These are phyloP conservation scores for Heterohyrax brucei DNA, from an alignment of 2,797 vertebrate species.

Conservation along the genomic window DNA sequence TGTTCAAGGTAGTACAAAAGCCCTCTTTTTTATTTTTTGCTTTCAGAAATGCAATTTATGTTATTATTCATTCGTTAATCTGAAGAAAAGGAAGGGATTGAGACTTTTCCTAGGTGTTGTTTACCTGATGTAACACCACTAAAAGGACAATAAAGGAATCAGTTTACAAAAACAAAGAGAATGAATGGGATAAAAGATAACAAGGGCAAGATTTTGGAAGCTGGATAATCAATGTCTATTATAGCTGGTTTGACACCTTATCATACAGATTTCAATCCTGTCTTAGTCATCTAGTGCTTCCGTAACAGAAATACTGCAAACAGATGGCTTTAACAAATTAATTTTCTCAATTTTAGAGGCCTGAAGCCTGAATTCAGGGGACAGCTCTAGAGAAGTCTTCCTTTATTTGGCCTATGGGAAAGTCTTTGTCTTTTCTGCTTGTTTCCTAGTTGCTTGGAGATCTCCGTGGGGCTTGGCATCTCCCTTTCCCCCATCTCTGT, in stretches of 20 bases:
- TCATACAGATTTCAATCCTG: neutral
- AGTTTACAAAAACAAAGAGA: neutral
- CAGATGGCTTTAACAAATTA: no score
- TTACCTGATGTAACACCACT: constrained; percentile 10
- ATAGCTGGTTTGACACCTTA: neutral
- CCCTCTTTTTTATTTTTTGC: neutral
- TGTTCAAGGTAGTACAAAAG: neutral
- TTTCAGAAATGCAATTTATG: neutral
- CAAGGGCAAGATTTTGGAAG: constrained; percentile 14
- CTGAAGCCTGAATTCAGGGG: no score
- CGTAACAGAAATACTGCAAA: no score
- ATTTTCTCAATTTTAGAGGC: no score
- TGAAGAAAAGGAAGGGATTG: constrained; percentile 20
- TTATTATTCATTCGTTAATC: neutral
- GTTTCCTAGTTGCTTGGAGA: neutral
- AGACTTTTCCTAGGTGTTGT: neutral
- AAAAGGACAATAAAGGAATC: neutral
- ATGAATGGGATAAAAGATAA: neutral
- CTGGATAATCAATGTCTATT: neutral
- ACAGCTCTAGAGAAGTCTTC: no score
- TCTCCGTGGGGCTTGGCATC: neutral
- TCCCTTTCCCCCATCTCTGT: neutral
- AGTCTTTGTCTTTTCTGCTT: no score
- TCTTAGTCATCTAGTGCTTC: no score
- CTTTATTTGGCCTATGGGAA: no score